phyloP scores from a whole-genome alignment of 2,888 invertebrate genomes.

The Epirrita christyi region DNA sequence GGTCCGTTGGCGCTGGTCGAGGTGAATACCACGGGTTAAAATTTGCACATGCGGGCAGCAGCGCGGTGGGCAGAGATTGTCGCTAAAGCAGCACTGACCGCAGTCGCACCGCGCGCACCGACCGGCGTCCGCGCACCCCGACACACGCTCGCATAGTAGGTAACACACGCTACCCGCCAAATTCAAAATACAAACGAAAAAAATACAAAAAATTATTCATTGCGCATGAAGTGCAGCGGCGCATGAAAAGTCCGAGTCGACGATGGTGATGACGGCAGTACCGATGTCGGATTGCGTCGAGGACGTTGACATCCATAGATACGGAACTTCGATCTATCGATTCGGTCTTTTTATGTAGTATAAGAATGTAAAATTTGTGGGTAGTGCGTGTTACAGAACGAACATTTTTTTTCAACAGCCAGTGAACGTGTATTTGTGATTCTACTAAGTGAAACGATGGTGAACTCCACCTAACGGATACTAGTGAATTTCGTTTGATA shows the following conservation, averaged over 20 bases:
- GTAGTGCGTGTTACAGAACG: slow-evolving; percentile 65
- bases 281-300: slow-evolving; percentile 75
- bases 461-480: slow-evolving; percentile 74
- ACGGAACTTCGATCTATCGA: slow-evolving; percentile 57
- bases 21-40: slow-evolving; percentile 69
- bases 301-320: slow-evolving; percentile 77
- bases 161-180: slow-evolving; percentile 78
- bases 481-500: slow-evolving; percentile 66
- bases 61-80: slow-evolving; percentile 67
- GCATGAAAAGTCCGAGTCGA: slow-evolving; percentile 69
- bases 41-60: slow-evolving; percentile 65
- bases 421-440: slow-evolving; percentile 75
- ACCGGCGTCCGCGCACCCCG: slow-evolving; percentile 71
- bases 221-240: slow-evolving; percentile 71
- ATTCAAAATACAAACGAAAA: slow-evolving; percentile 64
- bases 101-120: slow-evolving; percentile 78
- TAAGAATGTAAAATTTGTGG: slow-evolving; percentile 66
- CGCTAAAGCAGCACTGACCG: slow-evolving; percentile 62
- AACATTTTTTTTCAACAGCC: slow-evolving; percentile 54
- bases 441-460: slow-evolving; percentile 74
- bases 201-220: slow-evolving; percentile 53
- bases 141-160: slow-evolving; percentile 67
- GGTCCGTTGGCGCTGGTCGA: slow-evolving; percentile 49
- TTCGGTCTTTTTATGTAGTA: slow-evolving; percentile 56
- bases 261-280: slow-evolving; percentile 55